Evolutionary conservation across 2,113 vertebrate species (phyloP).

Genomic region (Apaloderma vittatum): DNA sequence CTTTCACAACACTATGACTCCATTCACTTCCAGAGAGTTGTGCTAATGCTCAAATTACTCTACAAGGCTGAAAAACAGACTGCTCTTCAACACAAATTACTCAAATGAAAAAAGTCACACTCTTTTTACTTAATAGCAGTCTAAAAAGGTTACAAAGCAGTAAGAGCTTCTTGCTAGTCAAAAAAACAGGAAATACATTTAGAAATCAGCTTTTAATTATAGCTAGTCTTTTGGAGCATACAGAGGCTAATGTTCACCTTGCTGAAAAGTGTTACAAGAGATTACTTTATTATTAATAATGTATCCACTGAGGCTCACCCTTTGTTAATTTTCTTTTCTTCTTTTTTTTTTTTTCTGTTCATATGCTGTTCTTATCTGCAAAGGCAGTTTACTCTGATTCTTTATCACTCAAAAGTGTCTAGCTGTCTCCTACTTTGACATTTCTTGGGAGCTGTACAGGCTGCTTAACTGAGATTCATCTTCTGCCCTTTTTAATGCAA

Average conservation of each 20-base stretch:
- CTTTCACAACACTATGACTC: background rate
- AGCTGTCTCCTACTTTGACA: background rate
- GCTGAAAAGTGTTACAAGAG: background rate
- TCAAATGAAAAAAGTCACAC: background rate
- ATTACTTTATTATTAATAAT: background rate
- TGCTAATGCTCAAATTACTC: background rate
- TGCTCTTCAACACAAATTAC: background rate
- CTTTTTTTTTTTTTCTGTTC: too few species aligned
- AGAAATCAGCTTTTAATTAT: background rate
- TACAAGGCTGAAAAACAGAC: background rate
- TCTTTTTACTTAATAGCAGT: background rate
- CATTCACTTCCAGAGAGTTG: background rate
- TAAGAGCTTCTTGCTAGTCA: background rate
- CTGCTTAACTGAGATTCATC: background rate
- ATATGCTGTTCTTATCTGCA: background rate
- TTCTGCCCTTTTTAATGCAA: background rate
- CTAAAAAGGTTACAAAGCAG: background rate
- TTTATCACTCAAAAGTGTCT: background rate
- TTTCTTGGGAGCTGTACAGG: background rate
- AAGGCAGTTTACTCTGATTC: background rate
- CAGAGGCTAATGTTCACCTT: background rate
- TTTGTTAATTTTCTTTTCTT: background rate
- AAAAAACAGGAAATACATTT: background rate
- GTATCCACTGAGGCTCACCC: accelerated
- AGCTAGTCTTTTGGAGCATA: background rate